Evolutionary conservation across 2,797 vertebrate genomes (phyloP), one percentile per base, ranked within the genome.

Genomic region (Cuculus canorus): DNA sequence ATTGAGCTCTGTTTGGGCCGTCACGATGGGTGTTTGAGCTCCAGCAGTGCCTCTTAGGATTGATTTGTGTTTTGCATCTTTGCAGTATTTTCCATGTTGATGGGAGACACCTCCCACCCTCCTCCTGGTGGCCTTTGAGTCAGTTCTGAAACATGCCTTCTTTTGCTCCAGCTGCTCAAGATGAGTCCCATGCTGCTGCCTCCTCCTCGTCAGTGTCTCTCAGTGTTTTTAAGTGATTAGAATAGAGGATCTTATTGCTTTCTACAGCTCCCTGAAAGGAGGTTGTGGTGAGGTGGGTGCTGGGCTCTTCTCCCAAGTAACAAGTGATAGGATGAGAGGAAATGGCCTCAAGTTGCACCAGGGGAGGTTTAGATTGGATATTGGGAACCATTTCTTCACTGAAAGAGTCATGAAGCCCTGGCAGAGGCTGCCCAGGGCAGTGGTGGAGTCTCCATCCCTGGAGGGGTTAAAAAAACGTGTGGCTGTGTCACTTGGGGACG

Each of bases 1-100:
- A n/a, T n/a, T n/a, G n/a, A n/a, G n/a, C n/a, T n/a, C n/a, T 4
- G 13, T 28, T 5, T 1, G 47, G 64, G n/a, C 56, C 3, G 0
- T 73, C 33, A 9, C 0, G 0, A 4, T 9, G 33, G 61, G 59
- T 28, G 8, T 18, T 12, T 22, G 56, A 64, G 79, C 35, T 68
- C 33, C 75, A 68, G 18, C 48, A 11, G 35, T 7, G 41, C 28
- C 30, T 47, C 30, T 28, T 11, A 1, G 8, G 53, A 18, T 83
- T 65, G 54, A 13, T 11, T 52, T 5, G 2, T 25, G 22, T 66
- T 43, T 47, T 56, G 45, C 0, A 3, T 27, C 61, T 68, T 27
- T 32, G 50, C 59, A 61, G 1, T 13, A 4, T 45, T 92, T 65
- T 32, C 64, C 32, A 2, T 13, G 70, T 56, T 30, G 3, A 0